Conservation (phyloP, 1,140 invertebrate genomes). For the Heliconius hewitsoni region DNA sequence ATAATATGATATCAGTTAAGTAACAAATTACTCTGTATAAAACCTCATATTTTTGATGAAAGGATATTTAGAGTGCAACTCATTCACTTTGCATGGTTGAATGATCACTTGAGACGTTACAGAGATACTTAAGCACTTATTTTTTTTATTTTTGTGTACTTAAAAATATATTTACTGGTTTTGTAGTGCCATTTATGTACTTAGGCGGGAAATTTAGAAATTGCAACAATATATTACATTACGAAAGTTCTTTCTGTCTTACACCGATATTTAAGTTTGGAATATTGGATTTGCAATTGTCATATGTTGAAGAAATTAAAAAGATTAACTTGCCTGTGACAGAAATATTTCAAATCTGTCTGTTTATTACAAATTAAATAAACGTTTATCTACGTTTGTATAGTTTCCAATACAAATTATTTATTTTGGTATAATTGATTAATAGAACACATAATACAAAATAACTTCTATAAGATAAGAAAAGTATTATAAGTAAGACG, state of each 20-base stretch:
- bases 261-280: not conserved
- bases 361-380: too few species aligned
- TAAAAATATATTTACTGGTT: constrained; percentile 7
- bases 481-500: not conserved
- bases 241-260: not conserved
- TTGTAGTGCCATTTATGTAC: constrained; percentile 9
- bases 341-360: not conserved
- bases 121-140: constrained; percentile 28
- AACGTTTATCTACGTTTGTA: too few species aligned
- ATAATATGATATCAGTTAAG: constrained; percentile 19
- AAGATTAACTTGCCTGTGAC: not conserved
- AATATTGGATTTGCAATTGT: not conserved
- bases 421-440: not conserved
- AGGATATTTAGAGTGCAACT: constrained; percentile 38
- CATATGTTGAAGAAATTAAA: not conserved
- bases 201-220: not conserved
- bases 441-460: not conserved
- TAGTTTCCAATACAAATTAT: too few species aligned
- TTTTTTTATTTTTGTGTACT: constrained; percentile 21
- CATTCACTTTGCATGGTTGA: constrained; percentile 32
- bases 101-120: constrained; percentile 39
- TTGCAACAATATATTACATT: not conserved
- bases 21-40: constrained; percentile 29
- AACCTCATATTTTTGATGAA: constrained; percentile 39
- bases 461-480: not conserved